phyloP scores from a whole-genome alignment of 1,140 invertebrate genomes.

The Anastatus disparis region DNA sequence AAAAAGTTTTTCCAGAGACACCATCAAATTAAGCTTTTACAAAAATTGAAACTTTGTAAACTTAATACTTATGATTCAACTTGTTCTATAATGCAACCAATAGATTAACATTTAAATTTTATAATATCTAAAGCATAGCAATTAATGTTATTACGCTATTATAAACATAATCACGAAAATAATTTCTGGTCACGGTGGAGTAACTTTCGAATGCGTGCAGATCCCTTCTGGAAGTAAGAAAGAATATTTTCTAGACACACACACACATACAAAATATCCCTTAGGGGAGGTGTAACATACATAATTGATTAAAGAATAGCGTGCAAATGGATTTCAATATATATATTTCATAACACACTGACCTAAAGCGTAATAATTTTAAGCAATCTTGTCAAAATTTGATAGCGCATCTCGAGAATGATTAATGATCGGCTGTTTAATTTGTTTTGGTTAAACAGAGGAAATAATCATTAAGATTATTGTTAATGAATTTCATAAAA shows the following conservation, averaged over 20 bases:
- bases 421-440: conserved; percentile 25
- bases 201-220: too few relatives aligned
- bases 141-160: neutral
- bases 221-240: too few relatives aligned
- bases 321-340: conserved; percentile 36
- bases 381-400: conserved; percentile 7
- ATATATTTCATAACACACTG: conserved; percentile 18
- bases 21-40: too few relatives aligned
- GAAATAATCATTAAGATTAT: neutral
- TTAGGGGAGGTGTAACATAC: conserved; percentile 12
- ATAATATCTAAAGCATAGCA: neutral
- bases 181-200: conserved; percentile 16
- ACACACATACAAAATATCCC: neutral
- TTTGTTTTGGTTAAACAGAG: conserved; percentile 21
- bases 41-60: too few relatives aligned
- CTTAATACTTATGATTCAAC: too few relatives aligned
- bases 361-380: conserved; percentile 25
- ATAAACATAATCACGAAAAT: neutral
- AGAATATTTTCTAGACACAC: neutral
- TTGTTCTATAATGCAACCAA: too few relatives aligned
- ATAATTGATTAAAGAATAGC: conserved; percentile 37
- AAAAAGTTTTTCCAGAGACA: too few relatives aligned
- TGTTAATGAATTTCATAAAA: neutral
- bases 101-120: too few relatives aligned
- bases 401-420: conserved; percentile 20